A percentile compares a stretch with the other conserved stretches of the same genome.
phyloP scores from a whole-genome alignment of 2,113 vertebrate genomes.

The Eudyptes chrysolophus region DNA sequence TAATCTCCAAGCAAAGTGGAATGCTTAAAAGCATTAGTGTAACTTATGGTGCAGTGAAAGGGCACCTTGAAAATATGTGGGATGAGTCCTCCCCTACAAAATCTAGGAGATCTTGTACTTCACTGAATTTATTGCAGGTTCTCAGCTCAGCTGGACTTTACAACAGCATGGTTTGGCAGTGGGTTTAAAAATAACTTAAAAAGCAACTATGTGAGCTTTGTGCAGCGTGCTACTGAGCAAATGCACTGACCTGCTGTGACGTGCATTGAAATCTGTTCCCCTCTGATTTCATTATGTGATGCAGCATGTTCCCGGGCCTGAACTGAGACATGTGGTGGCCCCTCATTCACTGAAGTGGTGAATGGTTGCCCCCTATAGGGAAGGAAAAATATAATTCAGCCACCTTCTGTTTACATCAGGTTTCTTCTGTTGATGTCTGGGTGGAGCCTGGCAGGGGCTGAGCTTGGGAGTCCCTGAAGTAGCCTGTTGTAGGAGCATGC shows the following conservation, averaged over 20 bases:
- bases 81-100: background rate
- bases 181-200: background rate
- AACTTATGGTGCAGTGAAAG: background rate
- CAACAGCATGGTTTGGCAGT: background rate
- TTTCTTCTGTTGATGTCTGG: background rate
- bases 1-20: background rate
- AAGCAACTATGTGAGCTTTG: background rate
- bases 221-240: background rate
- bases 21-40: background rate
- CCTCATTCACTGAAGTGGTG: background rate
- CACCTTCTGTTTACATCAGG: background rate
- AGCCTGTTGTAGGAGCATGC: background rate
- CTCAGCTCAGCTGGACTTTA: background rate
- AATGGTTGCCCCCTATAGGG: conserved; percentile 68
- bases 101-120: background rate
- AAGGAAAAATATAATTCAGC: conserved; percentile 42
- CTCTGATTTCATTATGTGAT: background rate
- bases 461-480: background rate
- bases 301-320: background rate
- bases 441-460: background rate
- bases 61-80: background rate
- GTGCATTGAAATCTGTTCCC: background rate
- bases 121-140: background rate
- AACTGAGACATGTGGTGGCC: background rate
- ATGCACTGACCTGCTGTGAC: background rate